Evolutionary conservation across 2,113 vertebrate genomes (phyloP).

Genomic region (Gallinago jamesoni): DNA sequence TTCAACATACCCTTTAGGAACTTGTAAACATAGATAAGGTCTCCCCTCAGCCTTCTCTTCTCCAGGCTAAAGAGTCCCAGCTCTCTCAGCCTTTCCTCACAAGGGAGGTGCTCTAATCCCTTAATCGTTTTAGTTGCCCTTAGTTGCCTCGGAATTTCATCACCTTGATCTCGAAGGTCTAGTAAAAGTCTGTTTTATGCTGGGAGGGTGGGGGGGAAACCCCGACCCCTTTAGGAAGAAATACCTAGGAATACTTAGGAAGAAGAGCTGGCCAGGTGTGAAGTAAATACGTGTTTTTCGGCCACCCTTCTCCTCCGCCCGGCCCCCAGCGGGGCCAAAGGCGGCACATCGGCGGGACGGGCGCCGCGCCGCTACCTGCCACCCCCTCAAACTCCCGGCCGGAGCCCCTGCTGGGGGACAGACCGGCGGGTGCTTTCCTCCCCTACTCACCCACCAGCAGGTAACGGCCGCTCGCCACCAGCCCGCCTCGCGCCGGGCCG

Average conservation of each 20-base stretch:
- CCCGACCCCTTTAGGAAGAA: neutral
- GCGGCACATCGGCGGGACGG: neutral
- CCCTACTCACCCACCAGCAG: neutral
- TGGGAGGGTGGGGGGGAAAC: neutral
- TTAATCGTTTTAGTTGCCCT: too few species aligned
- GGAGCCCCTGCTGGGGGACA: too few species aligned
- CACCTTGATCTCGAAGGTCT: neutral
- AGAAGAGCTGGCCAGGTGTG: neutral
- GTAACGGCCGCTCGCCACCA: neutral
- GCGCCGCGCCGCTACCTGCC: neutral
- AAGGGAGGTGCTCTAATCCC: too few species aligned
- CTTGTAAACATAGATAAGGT: too few species aligned
- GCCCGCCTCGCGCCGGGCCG: fast-evolving
- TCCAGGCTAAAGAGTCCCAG: too few species aligned
- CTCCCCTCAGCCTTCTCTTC: too few species aligned
- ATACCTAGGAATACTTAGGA: too few species aligned
- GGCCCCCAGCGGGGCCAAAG: too few species aligned
- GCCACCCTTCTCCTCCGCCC: neutral
- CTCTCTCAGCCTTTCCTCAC: too few species aligned
- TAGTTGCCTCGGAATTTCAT: neutral
- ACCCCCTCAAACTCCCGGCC: neutral
- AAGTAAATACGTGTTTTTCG: neutral
- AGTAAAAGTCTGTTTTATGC: neutral
- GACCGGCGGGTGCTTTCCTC: fast-evolving
- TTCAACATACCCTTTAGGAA: too few species aligned